Evolutionary conservation across 2,888 invertebrate genomes (phyloP), one percentile per base, ranked within the genome.

Genomic region (Hydrotaea diabolus): DNA sequence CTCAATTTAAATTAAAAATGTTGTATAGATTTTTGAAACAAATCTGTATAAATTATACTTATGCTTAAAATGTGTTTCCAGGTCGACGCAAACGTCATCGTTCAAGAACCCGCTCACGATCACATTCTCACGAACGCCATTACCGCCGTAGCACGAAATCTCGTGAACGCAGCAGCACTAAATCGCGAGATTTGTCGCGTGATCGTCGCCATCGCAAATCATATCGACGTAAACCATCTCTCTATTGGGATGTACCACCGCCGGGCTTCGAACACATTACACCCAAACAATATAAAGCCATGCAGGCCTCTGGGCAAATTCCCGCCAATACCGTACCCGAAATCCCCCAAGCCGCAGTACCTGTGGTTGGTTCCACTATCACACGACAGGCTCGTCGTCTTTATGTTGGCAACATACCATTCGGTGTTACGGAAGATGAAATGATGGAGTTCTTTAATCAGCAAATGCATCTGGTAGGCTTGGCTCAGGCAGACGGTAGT

Each of bases 401-500:
- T 78, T 99, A 99, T 91, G 98, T 99, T 78, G 99, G 98, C 77
- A 99, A 99, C 93, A 99, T 99, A 93, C 99, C 99, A 39, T 99
- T 99, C 92, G 99, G 99, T 85, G 98, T 99, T 17, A 98, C 99
- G 31, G 98, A 98, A 93, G 98, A 98, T 90, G 98, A 98, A 92
- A 98, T 99, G 95, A 98, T 98, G 98, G 98, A 98, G 90, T 98
- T 98, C 93, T 99, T 99, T 94, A 99, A 98, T 92, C 97, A 98
- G 90, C 98, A 99, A 93, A 99, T 99, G 99, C 98, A 98, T 93
- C 94, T 98, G 19, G 98, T 98, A 84, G 98, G 98, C 17, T 93
- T 99, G 89, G 98, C 98, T 0, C 99, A 99, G 93, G 98, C 98
- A 0, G 98, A 98, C 76, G 99, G 99, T 74, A 98, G 98, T 93